Evolutionary conservation across 2,888 invertebrate species (phyloP), one percentile per base, ranked within the genome.

Genomic region (Nymphalis c-album): DNA sequence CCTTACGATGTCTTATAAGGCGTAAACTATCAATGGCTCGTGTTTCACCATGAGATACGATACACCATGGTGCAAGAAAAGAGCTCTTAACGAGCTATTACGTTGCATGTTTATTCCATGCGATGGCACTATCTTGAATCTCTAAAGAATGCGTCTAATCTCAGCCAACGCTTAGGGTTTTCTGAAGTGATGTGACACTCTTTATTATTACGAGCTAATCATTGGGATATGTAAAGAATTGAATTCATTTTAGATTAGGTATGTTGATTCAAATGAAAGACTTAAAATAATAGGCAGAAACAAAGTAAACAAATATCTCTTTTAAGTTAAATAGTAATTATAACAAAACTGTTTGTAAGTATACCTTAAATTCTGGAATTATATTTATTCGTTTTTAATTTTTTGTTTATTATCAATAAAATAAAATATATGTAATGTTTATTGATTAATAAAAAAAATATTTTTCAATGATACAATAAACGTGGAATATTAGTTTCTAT

Each of bases 11-110:
- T 71, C 64, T 71, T 67, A 60, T 61, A 71, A 69, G 67, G 69
- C 71, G 67, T 69, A 69, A 69, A 69, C 68, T 73, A 65, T 73
- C 71, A 73, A 67, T 71, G 68, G 67, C 17, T 60, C 61, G 61
- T 61, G 63, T 69, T 63, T 60, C 65, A 59, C 55, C 60, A 69
- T 50, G 59, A 60, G 67, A 57, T 65, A 69, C 69, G 64, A 59
- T 67, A 57, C 47, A 47, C 51, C 22, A 22, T 68, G 69, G 64
- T 65, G 57, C 22, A 68, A 69, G 71, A 69, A 69, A 69, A 57
- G 69, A 63, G 63, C 64, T 60, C 50, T 51, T 65, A 67, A 71
- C 60, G 64, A 67, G 48, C 66, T 68, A 55, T 70, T 68, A 68
- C 63, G 68, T 17, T 61, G 55, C 64, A 63, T 70, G 68, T 64